Conservation (phyloP, 1,140 invertebrate species). For the Matsumurasca onukii region DNA sequence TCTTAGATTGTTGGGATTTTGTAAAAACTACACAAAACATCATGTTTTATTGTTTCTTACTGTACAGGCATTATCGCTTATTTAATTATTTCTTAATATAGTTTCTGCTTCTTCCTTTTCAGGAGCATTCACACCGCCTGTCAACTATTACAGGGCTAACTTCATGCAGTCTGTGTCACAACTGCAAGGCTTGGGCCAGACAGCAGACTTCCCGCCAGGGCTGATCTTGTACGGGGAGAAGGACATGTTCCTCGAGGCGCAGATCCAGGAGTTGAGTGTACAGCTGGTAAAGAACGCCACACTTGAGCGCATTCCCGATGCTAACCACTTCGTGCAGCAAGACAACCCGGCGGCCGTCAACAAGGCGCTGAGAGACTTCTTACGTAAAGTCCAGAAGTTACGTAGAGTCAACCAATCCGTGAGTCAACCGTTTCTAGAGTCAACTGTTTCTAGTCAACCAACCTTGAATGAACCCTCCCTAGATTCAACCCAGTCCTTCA, state of each 20-base stretch:
- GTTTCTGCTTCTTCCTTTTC: slow-evolving; percentile 42
- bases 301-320: slow-evolving; percentile 51
- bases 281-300: slow-evolving; percentile 47
- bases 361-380: slow-evolving; percentile 56
- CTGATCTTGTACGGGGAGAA: slow-evolving; percentile 58
- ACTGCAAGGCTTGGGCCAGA: slow-evolving; percentile 41
- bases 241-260: slow-evolving; percentile 53
- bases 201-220: slow-evolving; percentile 25
- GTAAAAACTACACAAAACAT: neutral
- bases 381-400: slow-evolving; percentile 42
- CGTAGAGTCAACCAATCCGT: too few species aligned
- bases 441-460: too few species aligned
- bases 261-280: slow-evolving; percentile 48
- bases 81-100: neutral
- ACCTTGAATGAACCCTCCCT: too few species aligned
- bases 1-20: neutral
- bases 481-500: too few species aligned
- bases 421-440: too few species aligned
- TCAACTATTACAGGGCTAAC: slow-evolving; percentile 62
- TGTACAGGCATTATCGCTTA: neutral
- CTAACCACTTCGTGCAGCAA: slow-evolving; percentile 64
- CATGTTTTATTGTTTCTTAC: neutral
- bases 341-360: slow-evolving; percentile 62
- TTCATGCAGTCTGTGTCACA: slow-evolving; percentile 34
- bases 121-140: slow-evolving; percentile 56